These are phyloP conservation scores for Lithobates pipiens DNA, from an alignment of 2,797 vertebrate species.

Conservation along the genomic window DNA sequence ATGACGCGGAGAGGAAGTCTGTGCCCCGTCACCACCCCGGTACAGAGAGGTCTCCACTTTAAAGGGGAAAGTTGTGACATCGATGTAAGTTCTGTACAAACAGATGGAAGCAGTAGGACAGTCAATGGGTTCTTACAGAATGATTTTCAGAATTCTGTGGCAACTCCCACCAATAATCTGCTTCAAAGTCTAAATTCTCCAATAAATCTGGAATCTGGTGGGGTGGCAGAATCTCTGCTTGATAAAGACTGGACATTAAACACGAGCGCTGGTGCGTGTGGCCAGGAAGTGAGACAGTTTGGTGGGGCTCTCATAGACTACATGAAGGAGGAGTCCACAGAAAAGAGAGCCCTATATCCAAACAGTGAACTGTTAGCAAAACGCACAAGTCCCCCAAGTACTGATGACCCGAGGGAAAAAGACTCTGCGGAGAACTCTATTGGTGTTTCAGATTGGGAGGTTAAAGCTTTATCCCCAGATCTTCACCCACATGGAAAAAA, in stretches of 20 bases:
- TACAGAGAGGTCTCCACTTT: accelerated
- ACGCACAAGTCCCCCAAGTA: background rate
- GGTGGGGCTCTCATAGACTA: background rate
- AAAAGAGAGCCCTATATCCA: background rate
- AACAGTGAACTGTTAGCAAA: background rate
- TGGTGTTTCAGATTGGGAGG: background rate
- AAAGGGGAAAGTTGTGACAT: accelerated
- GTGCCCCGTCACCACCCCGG: constrained; percentile 49
- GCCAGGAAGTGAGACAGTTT: background rate
- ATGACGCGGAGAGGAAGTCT: constrained; percentile 71
- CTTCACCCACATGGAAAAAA: background rate
- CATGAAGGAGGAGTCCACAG: background rate
- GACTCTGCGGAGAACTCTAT: background rate
- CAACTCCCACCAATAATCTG: background rate
- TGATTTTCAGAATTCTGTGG: background rate
- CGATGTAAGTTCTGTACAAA: accelerated
- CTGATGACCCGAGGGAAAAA: background rate
- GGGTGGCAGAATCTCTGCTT: background rate
- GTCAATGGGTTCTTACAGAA: constrained; percentile 22
- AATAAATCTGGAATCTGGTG: background rate
- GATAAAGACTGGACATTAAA: background rate
- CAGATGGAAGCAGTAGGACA: background rate
- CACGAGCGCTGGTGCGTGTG: background rate
- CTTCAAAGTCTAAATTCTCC: background rate
- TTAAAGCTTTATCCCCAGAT: background rate